Evolutionary conservation across 2,113 vertebrate genomes (phyloP).

Genomic region (Sylvia atricapilla): DNA sequence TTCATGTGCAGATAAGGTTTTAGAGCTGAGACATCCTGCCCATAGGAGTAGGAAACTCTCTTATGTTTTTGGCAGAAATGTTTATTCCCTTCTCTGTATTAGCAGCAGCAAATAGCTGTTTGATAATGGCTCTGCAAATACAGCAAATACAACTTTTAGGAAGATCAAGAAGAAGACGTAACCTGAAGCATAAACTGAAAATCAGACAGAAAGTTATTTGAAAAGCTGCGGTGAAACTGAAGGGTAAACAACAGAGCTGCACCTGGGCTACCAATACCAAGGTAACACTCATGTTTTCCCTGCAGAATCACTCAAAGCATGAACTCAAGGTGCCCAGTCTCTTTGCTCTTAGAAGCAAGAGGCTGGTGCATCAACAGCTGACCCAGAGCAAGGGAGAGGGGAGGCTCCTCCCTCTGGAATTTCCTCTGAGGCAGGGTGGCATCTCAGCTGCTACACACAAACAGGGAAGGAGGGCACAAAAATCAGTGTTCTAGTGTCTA

Average conservation of each 20-base stretch:
- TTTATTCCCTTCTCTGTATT: neutral
- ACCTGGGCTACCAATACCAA: neutral
- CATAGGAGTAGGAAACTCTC: neutral
- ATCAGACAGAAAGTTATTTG: neutral
- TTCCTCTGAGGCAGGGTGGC: neutral
- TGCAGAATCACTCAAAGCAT: neutral
- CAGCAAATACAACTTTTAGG: neutral
- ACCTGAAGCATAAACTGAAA: neutral
- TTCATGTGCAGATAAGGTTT: neutral
- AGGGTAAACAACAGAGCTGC: neutral
- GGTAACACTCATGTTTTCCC: neutral
- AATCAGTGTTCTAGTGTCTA: neutral
- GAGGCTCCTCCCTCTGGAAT: neutral
- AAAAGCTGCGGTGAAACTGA: neutral
- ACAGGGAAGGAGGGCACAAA: neutral
- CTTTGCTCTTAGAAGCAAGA: neutral
- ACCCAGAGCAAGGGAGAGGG: neutral
- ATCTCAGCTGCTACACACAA: neutral
- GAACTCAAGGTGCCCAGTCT: neutral
- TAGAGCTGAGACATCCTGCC: neutral
- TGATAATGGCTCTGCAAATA: neutral
- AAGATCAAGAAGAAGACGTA: neutral
- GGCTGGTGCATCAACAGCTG: neutral
- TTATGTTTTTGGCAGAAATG: neutral
- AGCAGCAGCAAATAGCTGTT: neutral